Evolutionary conservation across 2,888 invertebrate species (phyloP), one percentile per base, ranked within the genome.

Genomic region (Neoaliturus tenellus): DNA sequence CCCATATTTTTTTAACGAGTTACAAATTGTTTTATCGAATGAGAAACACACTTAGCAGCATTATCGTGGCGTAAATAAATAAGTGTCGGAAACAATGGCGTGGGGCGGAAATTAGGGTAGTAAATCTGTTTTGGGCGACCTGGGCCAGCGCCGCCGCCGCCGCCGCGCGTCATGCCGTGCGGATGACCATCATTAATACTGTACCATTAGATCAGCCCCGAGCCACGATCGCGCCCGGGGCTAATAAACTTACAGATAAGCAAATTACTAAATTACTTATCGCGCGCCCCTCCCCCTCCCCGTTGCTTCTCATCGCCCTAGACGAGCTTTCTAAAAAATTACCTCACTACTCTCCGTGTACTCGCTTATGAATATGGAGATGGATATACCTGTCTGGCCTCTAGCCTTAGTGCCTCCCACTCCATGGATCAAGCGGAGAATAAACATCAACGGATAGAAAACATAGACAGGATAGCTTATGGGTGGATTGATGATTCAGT

Each of bases 251-350:
- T 10, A 48, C 39, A 75, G 75, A 75, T 75, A 75, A 75, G 75
- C 75, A 75, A 75, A 75, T 75, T 75, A 48, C 75, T 75, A 75
- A 75, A 75, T 75, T 75, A 75, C 75, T 75, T 75, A 41, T 75
- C 75, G 25, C 48, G 25, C 20, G 20, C 75, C 75, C 20, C 20
- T 10, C 75, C 48, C 12, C 48, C 12, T 31, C 41, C 75, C 41
- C 48, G 48, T 48, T 48, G 28, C 75, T 75, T 48, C 44, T 41
- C 48, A 41, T 75, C 75, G 48, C 75, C 75, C 28, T 25, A 25
- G 48, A 71, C 71, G n/a, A 75, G 44, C 44, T 75, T 75, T 75
- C 75, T 75, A 48, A 23, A 41, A 75, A 48, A 75, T 44, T 75
- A 48, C 25, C 75, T n/a, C 48, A 1, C 71, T 2, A 12, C 71